Base-by-base conservation (phyloP, 1,140 invertebrate genomes). In the Hylaeus anthracinus region DNA sequence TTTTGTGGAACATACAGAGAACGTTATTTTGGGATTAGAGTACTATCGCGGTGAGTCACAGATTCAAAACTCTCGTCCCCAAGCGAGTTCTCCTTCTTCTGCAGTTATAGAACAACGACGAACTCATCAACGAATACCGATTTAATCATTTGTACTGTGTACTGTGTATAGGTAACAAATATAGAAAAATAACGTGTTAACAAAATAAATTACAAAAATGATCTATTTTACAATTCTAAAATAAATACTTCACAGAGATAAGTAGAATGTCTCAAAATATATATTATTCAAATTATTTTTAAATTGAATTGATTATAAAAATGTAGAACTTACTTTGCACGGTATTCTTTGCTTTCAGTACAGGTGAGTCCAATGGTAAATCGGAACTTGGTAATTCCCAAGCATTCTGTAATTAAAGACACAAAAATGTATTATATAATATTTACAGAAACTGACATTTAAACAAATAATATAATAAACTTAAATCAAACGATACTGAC, bases 321-420 rank as follows among this genome's bases (percentile, higher is more conserved):
- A 45, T 66, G 45, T 41, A 12, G 55, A 55, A 90, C 92, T 92
- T 84, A 92, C 91, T 84, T 76, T 93, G 94, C 69, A 67, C 64
- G 26, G 72, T 63, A 71, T 86, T 90, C 55, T 90, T 88, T 37
- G 86, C 74, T 58, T 94, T 94, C 53, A 93, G 93, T 72, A 95
- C 90, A 88, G 93, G 92, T 26, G 95, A 90, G 87, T 94, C 94
- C 83, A 88, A 90, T 43, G 86, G 92, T 89, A 88, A 85, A 67
- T 92, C 93, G 74, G 93, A 92, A 74, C 90, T 90, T 72, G 72
- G 91, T 75, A 95, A 86, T 81, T 96, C 95, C 95, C 96, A 96
- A 77, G 95, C 94, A 88, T 95, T 95, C 95, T 96, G 90, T 56
- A 92, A 92, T 72, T 26, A 39, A 26, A 63, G 69, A 14, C 2